These are phyloP conservation scores for Hirudinaria manillensis DNA, from an alignment of 2,888 invertebrate genomes.

Conservation along the genomic window DNA sequence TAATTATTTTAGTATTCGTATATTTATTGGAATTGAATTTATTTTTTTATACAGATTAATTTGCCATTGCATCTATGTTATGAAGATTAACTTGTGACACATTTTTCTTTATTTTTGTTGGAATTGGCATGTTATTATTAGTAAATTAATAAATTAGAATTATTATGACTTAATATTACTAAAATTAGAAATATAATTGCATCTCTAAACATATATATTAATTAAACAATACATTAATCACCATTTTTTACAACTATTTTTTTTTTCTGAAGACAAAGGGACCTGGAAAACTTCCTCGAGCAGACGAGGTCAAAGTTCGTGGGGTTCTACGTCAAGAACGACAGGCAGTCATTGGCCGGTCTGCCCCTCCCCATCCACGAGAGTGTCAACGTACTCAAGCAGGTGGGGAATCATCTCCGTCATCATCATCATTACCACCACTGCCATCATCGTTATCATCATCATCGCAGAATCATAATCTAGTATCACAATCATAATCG, in stretches of 20 bases:
- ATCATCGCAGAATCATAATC: background rate
- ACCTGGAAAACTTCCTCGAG: conserved; percentile 85
- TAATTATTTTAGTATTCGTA: background rate
- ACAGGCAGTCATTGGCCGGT: conserved; percentile 78
- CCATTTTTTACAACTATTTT: too few relatives aligned
- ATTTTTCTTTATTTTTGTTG: too few relatives aligned
- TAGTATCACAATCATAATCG: background rate
- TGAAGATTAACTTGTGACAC: too few relatives aligned
- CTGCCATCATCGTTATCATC: too few relatives aligned
- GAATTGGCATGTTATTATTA: too few relatives aligned
- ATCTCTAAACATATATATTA: too few relatives aligned
- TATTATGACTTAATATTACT: too few relatives aligned
- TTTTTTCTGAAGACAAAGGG: conserved; percentile 54
- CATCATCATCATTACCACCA: too few relatives aligned
- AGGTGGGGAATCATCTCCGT: conserved; percentile 56
- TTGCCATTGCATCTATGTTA: too few relatives aligned
- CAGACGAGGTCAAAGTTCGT: conserved; percentile 89
- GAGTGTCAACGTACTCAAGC: conserved; percentile 80
- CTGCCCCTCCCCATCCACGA: conserved; percentile 94
- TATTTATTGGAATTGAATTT: background rate
- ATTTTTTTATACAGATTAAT: background rate
- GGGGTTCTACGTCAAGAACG: conserved; percentile 79
- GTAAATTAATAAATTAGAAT: too few relatives aligned
- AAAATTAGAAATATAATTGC: too few relatives aligned
- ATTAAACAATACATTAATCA: too few relatives aligned